Percentiles rank a stretch among this genome's conserved stretches.
Evolutionary conservation across 2,797 vertebrate genomes (phyloP).

Genomic region (Oreochromis mossambicus): DNA sequence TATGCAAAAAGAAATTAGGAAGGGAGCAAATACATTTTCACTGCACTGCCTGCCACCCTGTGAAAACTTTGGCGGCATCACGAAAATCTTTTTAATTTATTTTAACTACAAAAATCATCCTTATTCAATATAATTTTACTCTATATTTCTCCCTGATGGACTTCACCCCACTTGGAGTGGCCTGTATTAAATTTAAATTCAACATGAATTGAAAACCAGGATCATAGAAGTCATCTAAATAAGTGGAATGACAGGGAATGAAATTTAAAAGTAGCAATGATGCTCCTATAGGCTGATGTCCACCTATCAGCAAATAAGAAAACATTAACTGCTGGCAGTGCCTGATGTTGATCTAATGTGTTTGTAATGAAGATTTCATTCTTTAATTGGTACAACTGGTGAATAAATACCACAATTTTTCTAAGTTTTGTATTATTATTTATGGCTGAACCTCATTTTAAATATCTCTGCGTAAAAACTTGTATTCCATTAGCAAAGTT

Average conservation of each 20-base stretch:
- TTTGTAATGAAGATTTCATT: not conserved
- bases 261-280: not conserved
- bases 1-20: not conserved
- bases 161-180: not conserved
- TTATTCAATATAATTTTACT: not conserved
- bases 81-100: fast-evolving
- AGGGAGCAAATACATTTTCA: not conserved
- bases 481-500: not conserved
- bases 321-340: not conserved
- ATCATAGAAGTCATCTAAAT: not conserved
- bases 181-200: not conserved
- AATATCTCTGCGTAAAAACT: not conserved
- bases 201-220: not conserved
- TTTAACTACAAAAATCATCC: not conserved
- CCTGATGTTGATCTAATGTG: not conserved
- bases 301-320: not conserved
- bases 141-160: not conserved
- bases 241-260: not conserved
- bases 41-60: not conserved
- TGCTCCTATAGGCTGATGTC: not conserved
- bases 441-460: not conserved
- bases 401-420: not conserved
- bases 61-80: not conserved
- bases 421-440: not conserved
- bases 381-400: not conserved